Conservation (phyloP, 2,797 vertebrate species). For the Enteromius unitaeniatus region DNA sequence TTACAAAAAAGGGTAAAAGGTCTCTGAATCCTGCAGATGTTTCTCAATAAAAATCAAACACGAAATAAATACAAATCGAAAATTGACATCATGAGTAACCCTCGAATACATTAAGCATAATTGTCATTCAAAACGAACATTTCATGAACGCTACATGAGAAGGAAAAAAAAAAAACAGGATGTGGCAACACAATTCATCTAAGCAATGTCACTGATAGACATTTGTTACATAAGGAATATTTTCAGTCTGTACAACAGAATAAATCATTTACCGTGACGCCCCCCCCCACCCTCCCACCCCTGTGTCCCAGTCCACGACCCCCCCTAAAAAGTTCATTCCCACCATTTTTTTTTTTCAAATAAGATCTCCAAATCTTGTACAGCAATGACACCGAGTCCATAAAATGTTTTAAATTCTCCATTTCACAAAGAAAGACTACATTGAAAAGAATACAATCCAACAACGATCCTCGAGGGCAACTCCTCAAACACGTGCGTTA, state of each 20-base stretch:
- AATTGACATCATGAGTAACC: slow-evolving; percentile 53
- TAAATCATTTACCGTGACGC: slow-evolving; percentile 70
- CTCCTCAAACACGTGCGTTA: slow-evolving; percentile 49
- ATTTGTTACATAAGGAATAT: slow-evolving; percentile 72
- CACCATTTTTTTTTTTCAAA: slow-evolving; percentile 43
- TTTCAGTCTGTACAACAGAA: slow-evolving; percentile 80
- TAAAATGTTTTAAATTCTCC: slow-evolving; percentile 64
- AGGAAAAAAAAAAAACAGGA: slow-evolving; percentile 70
- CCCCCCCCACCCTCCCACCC: slow-evolving; percentile 47
- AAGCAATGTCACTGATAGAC: slow-evolving; percentile 75
- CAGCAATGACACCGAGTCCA: slow-evolving; percentile 64
- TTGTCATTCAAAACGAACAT: slow-evolving; percentile 52
- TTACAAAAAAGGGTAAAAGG: slow-evolving; percentile 77
- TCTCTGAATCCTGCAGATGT: slow-evolving; percentile 79
- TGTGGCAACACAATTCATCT: slow-evolving; percentile 77
- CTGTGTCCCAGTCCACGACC: slow-evolving; percentile 29
- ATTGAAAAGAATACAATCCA: slow-evolving; percentile 76
- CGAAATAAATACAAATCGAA: slow-evolving; percentile 53
- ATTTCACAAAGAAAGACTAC: slow-evolving; percentile 72
- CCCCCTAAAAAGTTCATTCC: slow-evolving; percentile 44
- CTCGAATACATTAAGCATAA: slow-evolving; percentile 52
- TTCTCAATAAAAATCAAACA: slow-evolving; percentile 66
- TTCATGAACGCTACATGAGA: slow-evolving; percentile 45
- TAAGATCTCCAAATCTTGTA: slow-evolving; percentile 65
- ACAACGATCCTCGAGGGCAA: slow-evolving; percentile 57